phyloP scores from a whole-genome alignment of 2,797 vertebrate genomes.

The Siniperca obscura region DNA sequence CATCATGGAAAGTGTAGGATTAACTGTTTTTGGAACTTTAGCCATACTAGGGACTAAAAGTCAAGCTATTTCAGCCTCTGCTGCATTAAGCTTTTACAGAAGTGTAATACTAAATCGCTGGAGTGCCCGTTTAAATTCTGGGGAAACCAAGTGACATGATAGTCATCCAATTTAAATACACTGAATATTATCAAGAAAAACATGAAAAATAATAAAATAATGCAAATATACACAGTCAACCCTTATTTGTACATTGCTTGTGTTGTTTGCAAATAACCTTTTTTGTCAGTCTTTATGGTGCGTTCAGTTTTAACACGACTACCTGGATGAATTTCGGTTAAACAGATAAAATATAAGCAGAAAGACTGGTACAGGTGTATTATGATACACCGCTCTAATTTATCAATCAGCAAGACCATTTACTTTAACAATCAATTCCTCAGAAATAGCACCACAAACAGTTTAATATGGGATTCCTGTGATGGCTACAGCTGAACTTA shows the following conservation, averaged over 20 bases:
- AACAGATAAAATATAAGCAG: not conserved
- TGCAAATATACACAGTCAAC: constrained; percentile 34
- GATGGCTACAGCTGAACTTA: constrained; percentile 40
- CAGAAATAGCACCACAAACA: constrained; percentile 39
- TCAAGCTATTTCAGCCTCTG: not conserved
- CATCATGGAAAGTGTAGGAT: constrained; percentile 19
- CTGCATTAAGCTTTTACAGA: not conserved
- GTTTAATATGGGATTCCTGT: constrained; percentile 10
- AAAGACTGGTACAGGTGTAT: not conserved
- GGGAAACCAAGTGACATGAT: not conserved
- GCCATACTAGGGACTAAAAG: not conserved
- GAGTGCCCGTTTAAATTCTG: constrained; percentile 25
- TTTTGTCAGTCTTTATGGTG: not conserved
- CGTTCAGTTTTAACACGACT: not conserved
- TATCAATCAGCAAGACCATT: constrained; percentile 5
- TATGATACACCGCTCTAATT: not conserved
- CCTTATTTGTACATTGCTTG: not conserved
- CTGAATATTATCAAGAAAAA: constrained; percentile 15
- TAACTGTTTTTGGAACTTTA: not conserved
- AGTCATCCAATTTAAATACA: constrained; percentile 15
- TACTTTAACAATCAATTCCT: not conserved
- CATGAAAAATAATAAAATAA: constrained; percentile 52
- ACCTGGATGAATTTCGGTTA: not conserved
- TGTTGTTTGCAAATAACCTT: not conserved
- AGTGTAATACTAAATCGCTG: not conserved